Conservation (phyloP, 2,113 vertebrate genomes). For the Agelaius phoeniceus region DNA sequence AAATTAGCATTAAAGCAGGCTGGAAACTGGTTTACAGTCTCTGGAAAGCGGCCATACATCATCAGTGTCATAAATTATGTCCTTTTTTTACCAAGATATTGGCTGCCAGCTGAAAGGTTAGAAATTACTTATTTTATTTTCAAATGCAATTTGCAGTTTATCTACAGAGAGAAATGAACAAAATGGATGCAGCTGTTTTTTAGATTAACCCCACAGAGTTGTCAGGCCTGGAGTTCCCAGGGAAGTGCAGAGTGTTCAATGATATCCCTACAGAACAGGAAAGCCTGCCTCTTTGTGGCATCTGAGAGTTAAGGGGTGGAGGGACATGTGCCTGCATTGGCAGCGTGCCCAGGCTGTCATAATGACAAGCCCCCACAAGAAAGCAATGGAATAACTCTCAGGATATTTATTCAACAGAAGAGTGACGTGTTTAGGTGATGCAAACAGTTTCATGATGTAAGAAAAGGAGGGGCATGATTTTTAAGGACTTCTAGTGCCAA, state of each 20-base stretch:
- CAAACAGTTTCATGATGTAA: background rate
- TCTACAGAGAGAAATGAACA: constrained; percentile 68
- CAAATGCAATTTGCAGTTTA: constrained; percentile 75
- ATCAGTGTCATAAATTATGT: constrained; percentile 18
- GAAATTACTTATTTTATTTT: constrained; percentile 74
- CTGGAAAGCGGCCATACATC: constrained; percentile 17
- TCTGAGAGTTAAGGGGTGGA: background rate
- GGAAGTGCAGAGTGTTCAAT: background rate
- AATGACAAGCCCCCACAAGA: background rate
- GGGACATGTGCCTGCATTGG: background rate
- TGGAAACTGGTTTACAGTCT: constrained; percentile 10
- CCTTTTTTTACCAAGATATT: constrained; percentile 51
- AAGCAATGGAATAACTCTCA: background rate
- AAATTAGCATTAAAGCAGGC: constrained; percentile 16
- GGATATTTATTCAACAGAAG: background rate
- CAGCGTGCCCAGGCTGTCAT: background rate
- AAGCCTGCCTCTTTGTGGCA: background rate
- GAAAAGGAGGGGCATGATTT: background rate
- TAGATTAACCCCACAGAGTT: constrained; percentile 64
- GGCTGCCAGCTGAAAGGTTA: constrained; percentile 66
- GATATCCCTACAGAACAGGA: background rate
- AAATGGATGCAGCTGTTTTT: constrained; percentile 76
- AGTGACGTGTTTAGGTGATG: background rate
- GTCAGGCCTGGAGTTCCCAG: background rate
- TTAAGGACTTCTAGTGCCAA: background rate